phyloP scores from a whole-genome alignment of 2,888 invertebrate species.

The Rotaria magnacalcarata region DNA sequence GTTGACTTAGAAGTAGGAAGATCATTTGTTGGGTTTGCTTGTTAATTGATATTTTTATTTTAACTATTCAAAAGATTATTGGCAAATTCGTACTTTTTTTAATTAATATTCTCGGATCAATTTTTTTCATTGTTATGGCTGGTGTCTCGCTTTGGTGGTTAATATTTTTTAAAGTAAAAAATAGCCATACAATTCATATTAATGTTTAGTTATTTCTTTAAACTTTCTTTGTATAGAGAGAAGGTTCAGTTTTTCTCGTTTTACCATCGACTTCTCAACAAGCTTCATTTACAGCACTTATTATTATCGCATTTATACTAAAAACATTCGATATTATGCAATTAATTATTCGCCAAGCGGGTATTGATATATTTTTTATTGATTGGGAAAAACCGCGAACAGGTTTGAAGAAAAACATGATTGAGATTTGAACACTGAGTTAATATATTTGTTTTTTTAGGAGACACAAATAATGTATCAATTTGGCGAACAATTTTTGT shows the following conservation, averaged over 20 bases:
- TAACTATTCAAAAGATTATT: neutral
- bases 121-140: constrained; percentile 42
- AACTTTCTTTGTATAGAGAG: neutral
- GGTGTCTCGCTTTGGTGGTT: constrained; percentile 43
- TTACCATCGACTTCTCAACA: constrained; percentile 36
- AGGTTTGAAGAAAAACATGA: neutral
- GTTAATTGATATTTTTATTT: neutral
- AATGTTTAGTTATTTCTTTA: too few species aligned
- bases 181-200: neutral
- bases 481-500: constrained; percentile 76
- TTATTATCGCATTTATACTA: constrained; percentile 64
- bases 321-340: constrained; percentile 67
- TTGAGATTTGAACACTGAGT: neutral
- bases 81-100: constrained; percentile 42
- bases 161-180: constrained; percentile 40
- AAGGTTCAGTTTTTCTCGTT: constrained; percentile 32
- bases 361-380: constrained; percentile 72
- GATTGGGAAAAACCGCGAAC: constrained; percentile 73
- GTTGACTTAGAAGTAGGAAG: constrained; percentile 28
- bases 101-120: neutral
- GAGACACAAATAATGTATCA: constrained; percentile 60
- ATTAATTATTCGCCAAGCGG: constrained; percentile 64
- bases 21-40: too few species aligned
- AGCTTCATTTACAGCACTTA: constrained; percentile 35
- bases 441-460: neutral